phyloP scores from a whole-genome alignment of 2,797 vertebrate genomes.

The Synanceia verrucosa region DNA sequence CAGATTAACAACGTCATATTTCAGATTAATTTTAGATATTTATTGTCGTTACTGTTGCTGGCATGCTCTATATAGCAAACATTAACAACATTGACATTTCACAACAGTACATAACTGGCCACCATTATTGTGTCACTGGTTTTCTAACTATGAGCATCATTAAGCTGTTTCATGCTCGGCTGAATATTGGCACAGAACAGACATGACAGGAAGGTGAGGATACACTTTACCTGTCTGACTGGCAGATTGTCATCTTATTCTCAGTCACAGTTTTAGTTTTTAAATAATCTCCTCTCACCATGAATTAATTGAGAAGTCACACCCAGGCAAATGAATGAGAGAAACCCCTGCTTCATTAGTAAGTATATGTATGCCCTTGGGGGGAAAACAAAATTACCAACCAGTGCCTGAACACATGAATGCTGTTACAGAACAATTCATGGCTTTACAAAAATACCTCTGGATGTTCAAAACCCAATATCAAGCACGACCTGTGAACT shows the following conservation, averaged over 20 bases:
- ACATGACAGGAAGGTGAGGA: slow-evolving; percentile 48
- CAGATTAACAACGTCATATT: slow-evolving; percentile 15
- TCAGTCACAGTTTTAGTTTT: slow-evolving; percentile 13
- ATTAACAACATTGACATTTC: slow-evolving; percentile 67
- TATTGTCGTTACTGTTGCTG: slow-evolving; percentile 54
- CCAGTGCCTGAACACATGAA: slow-evolving; percentile 53
- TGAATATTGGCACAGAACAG: slow-evolving; percentile 58
- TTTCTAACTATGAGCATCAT: slow-evolving; percentile 42
- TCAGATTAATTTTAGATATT: slow-evolving; percentile 37
- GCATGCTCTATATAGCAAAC: slow-evolving; percentile 72
- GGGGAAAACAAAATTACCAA: slow-evolving; percentile 5
- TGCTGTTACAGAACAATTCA: slow-evolving; percentile 46
- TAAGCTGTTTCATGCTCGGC: slow-evolving; percentile 24
- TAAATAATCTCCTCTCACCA: not conserved
- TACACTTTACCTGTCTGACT: slow-evolving; percentile 34
- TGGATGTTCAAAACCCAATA: slow-evolving; percentile 53
- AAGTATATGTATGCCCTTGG: slow-evolving; percentile 25
- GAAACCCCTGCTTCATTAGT: slow-evolving; percentile 13
- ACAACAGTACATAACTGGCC: slow-evolving; percentile 54
- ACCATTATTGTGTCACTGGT: slow-evolving; percentile 18
- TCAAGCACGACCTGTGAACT: slow-evolving; percentile 53
- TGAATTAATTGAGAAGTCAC: slow-evolving; percentile 11
- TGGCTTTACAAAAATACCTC: slow-evolving; percentile 73
- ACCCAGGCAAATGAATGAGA: slow-evolving; percentile 32
- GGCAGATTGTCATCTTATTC: slow-evolving; percentile 49